These are phyloP conservation scores for Netelia fuscicornis DNA, from an alignment of 2,888 invertebrate genomes.

Conservation along the genomic window DNA sequence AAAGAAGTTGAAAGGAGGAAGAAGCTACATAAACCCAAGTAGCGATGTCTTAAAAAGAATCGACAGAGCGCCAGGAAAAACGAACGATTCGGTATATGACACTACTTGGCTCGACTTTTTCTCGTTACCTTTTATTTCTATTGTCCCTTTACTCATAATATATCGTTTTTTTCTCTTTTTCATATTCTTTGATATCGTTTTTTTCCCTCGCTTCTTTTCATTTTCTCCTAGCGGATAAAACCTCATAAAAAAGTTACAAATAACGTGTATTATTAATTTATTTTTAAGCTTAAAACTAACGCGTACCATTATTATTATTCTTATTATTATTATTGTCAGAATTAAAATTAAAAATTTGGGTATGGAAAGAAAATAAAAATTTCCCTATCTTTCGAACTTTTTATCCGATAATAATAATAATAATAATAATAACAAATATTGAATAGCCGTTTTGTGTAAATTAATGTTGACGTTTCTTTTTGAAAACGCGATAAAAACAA, in stretches of 20 bases:
- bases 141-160: conserved; percentile 6
- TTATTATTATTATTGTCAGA: not conserved
- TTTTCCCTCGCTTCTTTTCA: not conserved
- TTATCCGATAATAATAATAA: too few relatives aligned
- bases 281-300: too few relatives aligned
- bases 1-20: not conserved
- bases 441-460: too few relatives aligned
- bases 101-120: conserved; percentile 3
- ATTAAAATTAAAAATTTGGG: not conserved
- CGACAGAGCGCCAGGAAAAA: not conserved
- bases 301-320: not conserved
- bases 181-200: not conserved
- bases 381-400: too few relatives aligned
- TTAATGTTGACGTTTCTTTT: too few relatives aligned
- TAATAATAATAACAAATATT: too few relatives aligned
- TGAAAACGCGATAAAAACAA: too few relatives aligned
- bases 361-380: too few relatives aligned
- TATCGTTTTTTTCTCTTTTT: not conserved
- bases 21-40: not conserved
- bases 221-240: not conserved
- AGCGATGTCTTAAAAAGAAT: not conserved
- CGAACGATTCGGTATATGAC: not conserved
- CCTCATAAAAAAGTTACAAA: not conserved
- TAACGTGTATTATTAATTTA: not conserved
- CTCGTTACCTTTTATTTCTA: not conserved